Conservation (phyloP, 1,140 invertebrate genomes). For the Atta colombica region DNA sequence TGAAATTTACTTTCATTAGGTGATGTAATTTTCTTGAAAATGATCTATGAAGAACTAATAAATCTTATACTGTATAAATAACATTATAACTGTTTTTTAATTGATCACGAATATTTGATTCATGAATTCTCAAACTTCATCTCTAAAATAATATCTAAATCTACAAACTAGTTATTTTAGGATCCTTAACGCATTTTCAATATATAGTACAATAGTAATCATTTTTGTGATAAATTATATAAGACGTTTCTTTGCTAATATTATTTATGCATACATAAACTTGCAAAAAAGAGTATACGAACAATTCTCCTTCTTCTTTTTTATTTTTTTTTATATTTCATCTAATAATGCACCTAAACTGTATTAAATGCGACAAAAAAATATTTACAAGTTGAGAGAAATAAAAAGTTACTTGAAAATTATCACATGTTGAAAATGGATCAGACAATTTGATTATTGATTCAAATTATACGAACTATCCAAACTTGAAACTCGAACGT, state of each 20-base stretch:
- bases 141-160: slow-evolving; percentile 23
- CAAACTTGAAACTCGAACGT: not conserved
- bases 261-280: not conserved
- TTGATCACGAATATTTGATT: slow-evolving; percentile 70
- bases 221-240: slow-evolving; percentile 8
- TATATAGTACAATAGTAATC: not conserved
- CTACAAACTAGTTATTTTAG: slow-evolving; percentile 24
- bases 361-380: not conserved
- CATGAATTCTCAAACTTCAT: slow-evolving; percentile 5
- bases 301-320: too few relatives aligned
- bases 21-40: slow-evolving; percentile 8
- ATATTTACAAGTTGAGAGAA: not conserved
- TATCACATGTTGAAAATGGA: not conserved
- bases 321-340: slow-evolving; percentile 9
- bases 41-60: slow-evolving; percentile 12
- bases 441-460: not conserved
- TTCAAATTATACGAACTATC: not conserved
- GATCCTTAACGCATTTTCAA: not conserved
- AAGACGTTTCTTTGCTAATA: slow-evolving; percentile 11
- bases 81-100: slow-evolving; percentile 59
- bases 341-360: not conserved
- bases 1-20: slow-evolving; percentile 54
- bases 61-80: slow-evolving; percentile 54
- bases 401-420: not conserved
- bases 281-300: slow-evolving; percentile 3